Evolutionary conservation across 2,113 vertebrate genomes (phyloP).

Genomic region (Miniopterus natalensis): DNA sequence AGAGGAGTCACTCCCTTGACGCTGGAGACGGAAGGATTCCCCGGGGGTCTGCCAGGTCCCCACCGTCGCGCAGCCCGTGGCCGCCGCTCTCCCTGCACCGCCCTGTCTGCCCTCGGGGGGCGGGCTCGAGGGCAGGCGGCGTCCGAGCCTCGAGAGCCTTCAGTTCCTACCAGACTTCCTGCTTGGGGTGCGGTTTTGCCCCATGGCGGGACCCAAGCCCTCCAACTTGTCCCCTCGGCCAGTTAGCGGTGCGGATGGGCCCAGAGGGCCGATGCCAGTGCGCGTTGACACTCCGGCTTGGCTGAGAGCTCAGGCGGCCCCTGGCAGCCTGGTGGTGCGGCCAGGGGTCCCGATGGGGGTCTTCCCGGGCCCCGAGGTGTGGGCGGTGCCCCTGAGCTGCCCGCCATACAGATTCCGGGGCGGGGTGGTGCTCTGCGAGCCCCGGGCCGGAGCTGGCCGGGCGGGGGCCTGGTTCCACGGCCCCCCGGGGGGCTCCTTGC

Average conservation of each 20-base stretch:
- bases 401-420: background rate
- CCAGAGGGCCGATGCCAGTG: background rate
- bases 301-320: background rate
- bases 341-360: background rate
- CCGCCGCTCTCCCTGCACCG: background rate
- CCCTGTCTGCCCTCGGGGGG: conserved; percentile 38
- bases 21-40: background rate
- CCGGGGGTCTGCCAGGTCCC: background rate
- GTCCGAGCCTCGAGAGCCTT: conserved; percentile 46
- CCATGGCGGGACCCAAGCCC: background rate
- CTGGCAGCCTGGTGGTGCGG: background rate
- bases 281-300: background rate
- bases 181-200: background rate
- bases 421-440: background rate
- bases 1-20: background rate
- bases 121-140: conserved; percentile 27
- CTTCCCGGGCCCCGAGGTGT: background rate
- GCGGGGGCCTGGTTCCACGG: background rate
- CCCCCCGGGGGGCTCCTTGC: background rate
- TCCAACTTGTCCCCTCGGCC: background rate
- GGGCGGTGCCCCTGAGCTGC: background rate
- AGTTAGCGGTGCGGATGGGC: background rate
- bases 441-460: background rate
- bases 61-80: fast-evolving
- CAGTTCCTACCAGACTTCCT: conserved; percentile 68